phyloP scores from a whole-genome alignment of 2,113 vertebrate genomes.

The Argyrosomus japonicus region DNA sequence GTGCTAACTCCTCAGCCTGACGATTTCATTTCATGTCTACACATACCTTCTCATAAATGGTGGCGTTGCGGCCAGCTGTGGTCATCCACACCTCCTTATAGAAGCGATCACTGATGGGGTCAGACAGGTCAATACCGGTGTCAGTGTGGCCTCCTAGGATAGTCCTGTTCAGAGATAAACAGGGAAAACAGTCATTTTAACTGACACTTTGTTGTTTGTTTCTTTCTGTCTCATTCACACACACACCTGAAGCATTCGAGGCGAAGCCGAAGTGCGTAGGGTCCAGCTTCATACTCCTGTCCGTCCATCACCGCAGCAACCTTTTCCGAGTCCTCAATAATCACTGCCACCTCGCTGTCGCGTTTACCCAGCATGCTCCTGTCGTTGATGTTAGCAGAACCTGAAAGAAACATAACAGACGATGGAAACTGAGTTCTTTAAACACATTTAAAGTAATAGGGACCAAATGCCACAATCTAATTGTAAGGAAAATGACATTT shows the following conservation, averaged over 20 bases:
- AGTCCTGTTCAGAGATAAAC: conserved; percentile 80
- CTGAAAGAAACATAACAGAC: conserved; percentile 69
- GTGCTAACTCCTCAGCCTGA: not conserved
- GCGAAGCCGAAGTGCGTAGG: conserved; percentile 89
- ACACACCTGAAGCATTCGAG: conserved; percentile 94
- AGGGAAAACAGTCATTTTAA: not conserved
- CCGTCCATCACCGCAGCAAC: conserved; percentile 91
- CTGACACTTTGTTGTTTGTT: not conserved
- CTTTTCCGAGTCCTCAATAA: conserved; percentile 90
- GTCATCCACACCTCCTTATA: conserved; percentile 98
- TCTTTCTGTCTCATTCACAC: not conserved
- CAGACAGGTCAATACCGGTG: conserved; percentile 87
- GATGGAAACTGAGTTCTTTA: not conserved
- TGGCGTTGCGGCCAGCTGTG: conserved; percentile 93
- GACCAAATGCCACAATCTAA: not conserved
- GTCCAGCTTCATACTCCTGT: conserved; percentile 88
- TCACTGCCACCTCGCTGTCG: conserved; percentile 96
- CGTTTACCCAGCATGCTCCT: conserved; percentile 98
- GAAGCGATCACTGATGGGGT: conserved; percentile 95
- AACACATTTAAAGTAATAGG: not conserved
- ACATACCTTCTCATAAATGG: conserved; percentile 94
- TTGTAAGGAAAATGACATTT: too few species aligned
- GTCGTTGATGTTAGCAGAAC: conserved; percentile 99
- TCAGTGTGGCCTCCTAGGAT: conserved; percentile 91
- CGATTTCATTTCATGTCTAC: not conserved